Conservation (phyloP, 2,888 invertebrate genomes). For the Schizaphis graminum region DNA sequence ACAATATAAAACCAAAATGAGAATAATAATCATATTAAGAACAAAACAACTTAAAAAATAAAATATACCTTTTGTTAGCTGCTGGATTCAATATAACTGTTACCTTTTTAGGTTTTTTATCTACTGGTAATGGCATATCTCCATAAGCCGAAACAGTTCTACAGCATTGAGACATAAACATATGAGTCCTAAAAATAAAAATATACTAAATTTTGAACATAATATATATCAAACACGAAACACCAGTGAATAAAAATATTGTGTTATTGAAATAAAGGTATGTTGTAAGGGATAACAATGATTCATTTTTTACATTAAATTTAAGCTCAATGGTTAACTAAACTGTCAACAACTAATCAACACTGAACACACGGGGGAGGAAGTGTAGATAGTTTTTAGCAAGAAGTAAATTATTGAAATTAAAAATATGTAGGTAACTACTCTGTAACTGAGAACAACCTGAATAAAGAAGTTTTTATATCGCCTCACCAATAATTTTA, state of each 20-base stretch:
- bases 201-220: slow-evolving; percentile 53
- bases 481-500: background rate
- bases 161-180: slow-evolving; percentile 85
- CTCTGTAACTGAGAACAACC: background rate
- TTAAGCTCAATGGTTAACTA: background rate
- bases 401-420: background rate
- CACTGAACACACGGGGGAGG: background rate
- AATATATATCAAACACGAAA: background rate
- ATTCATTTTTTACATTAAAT: background rate
- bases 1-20: slow-evolving; percentile 61
- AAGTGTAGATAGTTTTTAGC: background rate
- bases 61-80: slow-evolving; percentile 80
- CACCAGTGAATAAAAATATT: background rate
- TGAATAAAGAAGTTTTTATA: background rate
- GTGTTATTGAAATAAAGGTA: background rate
- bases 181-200: slow-evolving; percentile 76
- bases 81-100: slow-evolving; percentile 93
- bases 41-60: background rate
- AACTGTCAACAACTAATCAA: background rate
- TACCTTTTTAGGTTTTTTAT: slow-evolving; percentile 79
- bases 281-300: background rate
- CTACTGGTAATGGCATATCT: slow-evolving; percentile 75
- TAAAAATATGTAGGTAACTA: background rate
- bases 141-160: slow-evolving; percentile 83
- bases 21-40: slow-evolving; percentile 29